Evolutionary conservation across 2,113 vertebrate species (phyloP), one percentile per base, ranked within the genome.

Genomic region (Gymnarchus niloticus): DNA sequence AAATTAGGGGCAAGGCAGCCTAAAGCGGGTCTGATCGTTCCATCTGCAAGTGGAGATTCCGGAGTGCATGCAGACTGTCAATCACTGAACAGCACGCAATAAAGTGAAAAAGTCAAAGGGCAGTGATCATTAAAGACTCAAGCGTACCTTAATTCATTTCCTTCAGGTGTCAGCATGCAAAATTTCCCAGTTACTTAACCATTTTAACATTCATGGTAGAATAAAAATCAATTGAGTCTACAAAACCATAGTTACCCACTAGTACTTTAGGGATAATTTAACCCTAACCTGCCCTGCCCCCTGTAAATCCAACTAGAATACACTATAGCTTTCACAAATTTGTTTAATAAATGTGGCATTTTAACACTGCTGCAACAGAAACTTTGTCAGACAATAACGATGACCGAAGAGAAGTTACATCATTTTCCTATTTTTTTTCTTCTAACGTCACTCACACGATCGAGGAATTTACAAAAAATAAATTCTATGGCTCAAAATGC

Each of bases 241-340:
- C 1, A 14, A 2, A 41, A 41, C 65, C 7, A 12, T 9, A 52
- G 7, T 4, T 37, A 19, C 3, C 33, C 17, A 19, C 9, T 33
- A 17, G 17, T 41, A 69, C 61, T 69, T 69, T 69, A 69, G 41
- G 33, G 19, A n/a, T 37, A 69, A 37, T 1, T 17, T 41, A 69
- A 69, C 19, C 14, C 14, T 17, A 69, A 14, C 12, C 28, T 19
- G 14, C 33, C 33, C 33, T 69, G 33, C 17, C 12, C 14, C 65
- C 10, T 69, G 65, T 69, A 69, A 6, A 69, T 37, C n/a, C n/a
- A n/a, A n/a, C n/a, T n/a, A n/a, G 41, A 17, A 3, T 37, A 69
- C 4, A 37, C 5, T 0, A 0, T 33, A 19, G 17, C 61, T 14
- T 12, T 3, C 25, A 3, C 3, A 0, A 1, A 1, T 0, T 6